phyloP scores from a whole-genome alignment of 2,888 invertebrate species.

The Drosophila longiperda region DNA sequence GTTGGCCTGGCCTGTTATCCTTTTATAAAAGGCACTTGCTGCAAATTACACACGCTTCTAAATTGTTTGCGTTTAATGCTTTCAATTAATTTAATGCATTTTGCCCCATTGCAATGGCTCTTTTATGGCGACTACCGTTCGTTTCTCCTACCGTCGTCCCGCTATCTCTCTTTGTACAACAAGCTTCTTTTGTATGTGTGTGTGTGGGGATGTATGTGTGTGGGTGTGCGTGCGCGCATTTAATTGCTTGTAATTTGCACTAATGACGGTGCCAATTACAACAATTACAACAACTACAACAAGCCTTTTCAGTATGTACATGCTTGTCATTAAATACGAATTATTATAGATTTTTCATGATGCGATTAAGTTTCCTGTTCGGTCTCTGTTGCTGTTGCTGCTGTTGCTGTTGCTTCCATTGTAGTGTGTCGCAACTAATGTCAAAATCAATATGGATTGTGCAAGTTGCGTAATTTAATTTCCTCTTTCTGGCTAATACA shows the following conservation, averaged over 20 bases:
- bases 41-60: constrained; percentile 54
- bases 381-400: background rate
- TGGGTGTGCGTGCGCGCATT: constrained; percentile 47
- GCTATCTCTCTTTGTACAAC: constrained; percentile 22
- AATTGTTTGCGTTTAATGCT: constrained; percentile 72
- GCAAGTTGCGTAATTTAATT: constrained; percentile 46
- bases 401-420: background rate
- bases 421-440: constrained; percentile 29
- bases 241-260: constrained; percentile 79
- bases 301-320: constrained; percentile 22
- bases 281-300: constrained; percentile 30
- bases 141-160: background rate
- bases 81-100: constrained; percentile 78
- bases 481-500: constrained; percentile 5
- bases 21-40: constrained; percentile 34
- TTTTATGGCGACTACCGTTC: constrained; percentile 15
- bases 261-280: constrained; percentile 70
- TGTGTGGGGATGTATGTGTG: constrained; percentile 14
- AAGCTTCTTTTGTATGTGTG: constrained; percentile 41
- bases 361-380: constrained; percentile 18
- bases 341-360: constrained; percentile 56
- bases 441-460: constrained; percentile 51
- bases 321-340: constrained; percentile 66
- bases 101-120: constrained; percentile 39
- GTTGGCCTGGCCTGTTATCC: background rate